Conservation (phyloP, 1,140 invertebrate species). For the Xylocopa sonorina region DNA sequence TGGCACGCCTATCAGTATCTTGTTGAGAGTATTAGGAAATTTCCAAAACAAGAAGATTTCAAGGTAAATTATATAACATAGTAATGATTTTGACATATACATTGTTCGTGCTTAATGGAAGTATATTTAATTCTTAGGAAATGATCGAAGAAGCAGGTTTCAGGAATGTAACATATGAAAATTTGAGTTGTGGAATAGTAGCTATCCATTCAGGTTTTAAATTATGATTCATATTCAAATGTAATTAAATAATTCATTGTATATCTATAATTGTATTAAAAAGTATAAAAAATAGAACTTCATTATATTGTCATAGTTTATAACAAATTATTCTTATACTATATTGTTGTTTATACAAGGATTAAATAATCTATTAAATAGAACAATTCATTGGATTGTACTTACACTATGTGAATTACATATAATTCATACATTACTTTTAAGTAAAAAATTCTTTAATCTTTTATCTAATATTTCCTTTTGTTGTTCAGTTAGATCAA, state of each 20-base stretch:
- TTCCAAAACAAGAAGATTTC: slow-evolving; percentile 97
- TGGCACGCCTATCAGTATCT: slow-evolving; percentile 99
- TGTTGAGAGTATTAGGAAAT: slow-evolving; percentile 98
- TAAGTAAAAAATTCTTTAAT: slow-evolving; percentile 7
- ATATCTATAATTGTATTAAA: not conserved
- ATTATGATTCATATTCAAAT: slow-evolving; percentile 77
- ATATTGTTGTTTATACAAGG: slow-evolving; percentile 1
- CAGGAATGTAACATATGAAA: slow-evolving; percentile 92
- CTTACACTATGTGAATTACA: not conserved
- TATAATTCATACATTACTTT: not conserved
- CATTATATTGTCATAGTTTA: not conserved
- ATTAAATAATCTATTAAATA: not conserved
- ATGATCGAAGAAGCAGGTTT: slow-evolving; percentile 96
- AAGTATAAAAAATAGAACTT: not conserved
- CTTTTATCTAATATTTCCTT: slow-evolving; percentile 55
- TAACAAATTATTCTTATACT: no score
- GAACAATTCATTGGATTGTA: not conserved
- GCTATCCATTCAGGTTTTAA: slow-evolving; percentile 98
- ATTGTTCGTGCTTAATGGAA: not conserved
- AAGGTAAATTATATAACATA: slow-evolving; percentile 77
- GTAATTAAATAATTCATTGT: not conserved
- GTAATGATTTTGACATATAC: not conserved
- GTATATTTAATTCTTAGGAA: slow-evolving; percentile 62
- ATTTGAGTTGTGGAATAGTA: slow-evolving; percentile 94
- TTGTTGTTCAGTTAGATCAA: slow-evolving; percentile 62